Percentiles rank a stretch among this genome's conserved stretches.
Conservation (phyloP, 2,888 invertebrate genomes). For the Lasioglossum zephyrum region DNA sequence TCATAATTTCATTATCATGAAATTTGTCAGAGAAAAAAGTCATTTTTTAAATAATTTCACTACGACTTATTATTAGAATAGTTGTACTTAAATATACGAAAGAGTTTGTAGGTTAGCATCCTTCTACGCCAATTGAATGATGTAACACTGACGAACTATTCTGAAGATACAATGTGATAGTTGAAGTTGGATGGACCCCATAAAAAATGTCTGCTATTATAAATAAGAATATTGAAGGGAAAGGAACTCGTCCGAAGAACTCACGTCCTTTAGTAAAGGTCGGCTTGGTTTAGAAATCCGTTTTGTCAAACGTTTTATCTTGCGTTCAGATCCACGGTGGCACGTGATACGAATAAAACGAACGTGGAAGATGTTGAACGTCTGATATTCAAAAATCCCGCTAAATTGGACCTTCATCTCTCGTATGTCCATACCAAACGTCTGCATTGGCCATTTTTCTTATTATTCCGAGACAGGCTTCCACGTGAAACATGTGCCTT, state of each 20-base stretch:
- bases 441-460: neutral
- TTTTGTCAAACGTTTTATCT: conserved; percentile 25
- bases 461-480: neutral
- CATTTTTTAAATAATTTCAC: neutral
- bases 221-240: neutral
- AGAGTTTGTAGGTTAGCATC: neutral
- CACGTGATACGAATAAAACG: conserved; percentile 26
- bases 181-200: neutral
- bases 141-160: neutral
- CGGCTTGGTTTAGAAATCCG: conserved; percentile 7
- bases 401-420: neutral
- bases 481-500: neutral
- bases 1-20: too few species aligned
- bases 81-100: neutral
- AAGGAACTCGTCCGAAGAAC: neutral
- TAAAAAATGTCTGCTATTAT: neutral
- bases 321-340: conserved; percentile 13
- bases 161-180: neutral
- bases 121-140: neutral
- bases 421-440: neutral
- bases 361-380: conserved; percentile 6
- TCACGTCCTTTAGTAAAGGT: conserved; percentile 20
- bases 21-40: too few species aligned
- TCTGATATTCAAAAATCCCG: neutral
- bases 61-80: neutral